Percentiles rank a stretch among this genome's conserved stretches.
Evolutionary conservation across 2,888 invertebrate genomes (phyloP).

Genomic region (Aphidoletes aphidimyza): DNA sequence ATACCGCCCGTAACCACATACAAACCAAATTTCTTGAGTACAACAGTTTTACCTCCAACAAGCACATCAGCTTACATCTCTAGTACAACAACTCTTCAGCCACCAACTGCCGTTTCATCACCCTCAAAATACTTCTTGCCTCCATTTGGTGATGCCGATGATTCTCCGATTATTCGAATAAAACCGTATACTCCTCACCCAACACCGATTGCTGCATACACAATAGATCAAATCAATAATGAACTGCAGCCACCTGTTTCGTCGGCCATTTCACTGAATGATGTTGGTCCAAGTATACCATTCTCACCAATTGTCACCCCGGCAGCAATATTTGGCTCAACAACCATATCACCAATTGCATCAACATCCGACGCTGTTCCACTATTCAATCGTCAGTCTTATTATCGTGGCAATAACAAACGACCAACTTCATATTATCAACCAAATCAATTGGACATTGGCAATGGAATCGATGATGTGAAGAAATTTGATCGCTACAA

Average conservation of each 20-base stretch:
- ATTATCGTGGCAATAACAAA: constrained; percentile 56
- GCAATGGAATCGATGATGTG: constrained; percentile 11
- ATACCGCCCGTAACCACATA: constrained; percentile 58
- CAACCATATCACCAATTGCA: constrained; percentile 62
- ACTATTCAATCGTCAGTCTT: constrained; percentile 60
- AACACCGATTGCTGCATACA: constrained; percentile 50
- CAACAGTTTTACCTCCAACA: constrained; percentile 58
- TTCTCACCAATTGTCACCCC: neutral
- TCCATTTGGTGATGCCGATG: constrained; percentile 59
- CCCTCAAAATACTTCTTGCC: constrained; percentile 61
- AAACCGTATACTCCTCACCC: constrained; percentile 56
- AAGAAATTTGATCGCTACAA: constrained; percentile 32
- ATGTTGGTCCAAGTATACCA: constrained; percentile 56
- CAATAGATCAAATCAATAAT: constrained; percentile 55
- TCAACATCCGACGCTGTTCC: constrained; percentile 60
- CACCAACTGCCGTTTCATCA: neutral
- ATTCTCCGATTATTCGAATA: constrained; percentile 60
- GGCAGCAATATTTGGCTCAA: constrained; percentile 59
- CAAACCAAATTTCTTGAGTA: no score
- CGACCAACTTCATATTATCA: neutral
- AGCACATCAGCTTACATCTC: constrained; percentile 58
- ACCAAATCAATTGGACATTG: constrained; percentile 51
- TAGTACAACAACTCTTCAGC: constrained; percentile 57
- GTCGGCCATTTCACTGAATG: constrained; percentile 53
- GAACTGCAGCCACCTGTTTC: constrained; percentile 55